These are phyloP conservation scores for Dryas iulia DNA, from an alignment of 1,140 invertebrate species.

Conservation along the genomic window DNA sequence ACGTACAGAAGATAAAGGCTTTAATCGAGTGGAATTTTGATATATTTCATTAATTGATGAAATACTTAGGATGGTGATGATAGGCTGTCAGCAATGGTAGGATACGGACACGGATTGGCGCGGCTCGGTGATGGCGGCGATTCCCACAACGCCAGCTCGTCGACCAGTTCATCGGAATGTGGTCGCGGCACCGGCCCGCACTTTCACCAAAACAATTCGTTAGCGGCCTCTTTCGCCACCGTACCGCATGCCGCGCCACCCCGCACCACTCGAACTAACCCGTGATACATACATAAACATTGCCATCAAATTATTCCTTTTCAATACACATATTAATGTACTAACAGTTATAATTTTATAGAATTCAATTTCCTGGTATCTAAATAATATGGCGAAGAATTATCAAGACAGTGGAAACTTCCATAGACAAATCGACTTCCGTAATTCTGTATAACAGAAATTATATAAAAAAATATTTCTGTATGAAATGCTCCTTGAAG, in stretches of 20 bases:
- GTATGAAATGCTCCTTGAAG: background rate
- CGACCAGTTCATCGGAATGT: conserved; percentile 79
- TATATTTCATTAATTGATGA: background rate
- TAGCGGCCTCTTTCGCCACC: conserved; percentile 74
- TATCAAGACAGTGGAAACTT: background rate
- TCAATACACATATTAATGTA: background rate
- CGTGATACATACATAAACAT: conserved; percentile 50
- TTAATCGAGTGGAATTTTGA: too few relatives aligned
- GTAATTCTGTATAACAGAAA: background rate
- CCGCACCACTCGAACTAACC: conserved; percentile 35
- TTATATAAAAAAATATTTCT: background rate
- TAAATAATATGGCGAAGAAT: background rate
- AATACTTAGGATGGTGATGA: conserved; percentile 13
- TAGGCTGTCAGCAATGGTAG: conserved; percentile 33
- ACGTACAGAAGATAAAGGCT: too few relatives aligned
- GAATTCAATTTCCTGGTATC: too few relatives aligned
- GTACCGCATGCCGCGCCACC: conserved; percentile 51
- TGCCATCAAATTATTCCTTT: conserved; percentile 49
- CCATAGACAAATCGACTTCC: background rate
- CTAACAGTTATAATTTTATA: background rate
- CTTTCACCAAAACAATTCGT: conserved; percentile 80
- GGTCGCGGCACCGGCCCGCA: conserved; percentile 76
- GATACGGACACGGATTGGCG: conserved; percentile 16
- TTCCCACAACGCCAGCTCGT: conserved; percentile 74
- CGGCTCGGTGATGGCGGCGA: conserved; percentile 61